Base-by-base conservation (phyloP, 2,888 invertebrate species). In the Polietes domitor region DNA sequence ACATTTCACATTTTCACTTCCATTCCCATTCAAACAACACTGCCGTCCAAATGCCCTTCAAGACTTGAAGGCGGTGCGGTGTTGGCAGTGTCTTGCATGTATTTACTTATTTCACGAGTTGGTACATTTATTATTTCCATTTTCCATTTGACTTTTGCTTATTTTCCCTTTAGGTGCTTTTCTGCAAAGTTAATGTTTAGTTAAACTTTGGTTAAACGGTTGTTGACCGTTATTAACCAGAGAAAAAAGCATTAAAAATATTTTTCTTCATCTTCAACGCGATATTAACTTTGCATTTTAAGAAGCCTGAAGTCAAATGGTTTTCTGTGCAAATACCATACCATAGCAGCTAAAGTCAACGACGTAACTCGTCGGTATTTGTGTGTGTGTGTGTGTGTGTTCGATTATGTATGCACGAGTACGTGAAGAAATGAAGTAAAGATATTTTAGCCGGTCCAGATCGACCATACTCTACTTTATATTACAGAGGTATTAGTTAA, bases 191-290 rank as follows among this genome's bases (percentile, higher is more conserved):
- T 71, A 71, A 70, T 83, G 37, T 77, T 77, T 41, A 77, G 80
- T 83, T 79, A 68, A 82, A 76, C 21, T 82, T 19, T 15, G 76
- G 72, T 83, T 77, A 84, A 84, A 85, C 83, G 84, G 75, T 85
- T 86, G 75, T 84, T 85, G 86, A 86, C 85, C 85, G 81, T 85
- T 83, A 80, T 82, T 75, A 74, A 76, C 19, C 21, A 32, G 53
- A 32, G 19, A 41, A 28, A 77, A 80, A 82, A 77, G 72, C 65
- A 72, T 78, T 63, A 82, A 83, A 68, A 55, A 72, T 63, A 74
- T 61, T 77, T 73, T 70, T 70, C 76, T 68, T 73, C 68, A 50
- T 83, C 77, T 80, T 73, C 65, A 79, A 73, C 70, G 75, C 58
- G 47, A 77, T 58, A 15, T 24, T 68, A 74, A 41, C 24, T 73